phyloP scores from a whole-genome alignment of 2,888 invertebrate genomes.

The Pollenia griseotomentosa region DNA sequence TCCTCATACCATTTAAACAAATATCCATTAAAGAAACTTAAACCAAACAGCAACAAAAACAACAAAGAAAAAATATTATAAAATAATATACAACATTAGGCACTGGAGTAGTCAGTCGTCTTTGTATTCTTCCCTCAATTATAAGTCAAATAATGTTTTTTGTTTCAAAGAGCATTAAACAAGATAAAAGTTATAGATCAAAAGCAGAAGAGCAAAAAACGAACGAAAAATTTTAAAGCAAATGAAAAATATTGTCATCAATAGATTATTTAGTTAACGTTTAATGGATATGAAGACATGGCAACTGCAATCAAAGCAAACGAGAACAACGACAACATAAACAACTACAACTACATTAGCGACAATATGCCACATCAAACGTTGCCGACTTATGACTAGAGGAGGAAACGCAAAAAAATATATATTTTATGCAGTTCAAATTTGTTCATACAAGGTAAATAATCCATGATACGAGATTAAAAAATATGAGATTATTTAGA shows the following conservation, averaged over 20 bases:
- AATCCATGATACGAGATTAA: conserved; percentile 38
- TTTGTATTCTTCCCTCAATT: conserved; percentile 52
- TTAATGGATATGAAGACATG: conserved; percentile 63
- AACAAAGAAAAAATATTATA: conserved; percentile 28
- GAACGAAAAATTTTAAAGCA: conserved; percentile 22
- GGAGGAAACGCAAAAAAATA: conserved; percentile 64
- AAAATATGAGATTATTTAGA: conserved; percentile 20
- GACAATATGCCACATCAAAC: conserved; percentile 70
- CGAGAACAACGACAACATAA: conserved; percentile 41
- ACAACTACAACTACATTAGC: conserved; percentile 65
- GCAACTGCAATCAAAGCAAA: conserved; percentile 63
- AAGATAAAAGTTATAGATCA: conserved; percentile 68
- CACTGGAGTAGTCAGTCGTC: not conserved
- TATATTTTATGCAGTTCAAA: not conserved
- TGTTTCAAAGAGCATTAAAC: conserved; percentile 53
- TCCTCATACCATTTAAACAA: conserved; percentile 51
- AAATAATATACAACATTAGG: conserved; percentile 53
- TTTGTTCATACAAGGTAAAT: conserved; percentile 47
- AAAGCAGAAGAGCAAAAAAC: conserved; percentile 58
- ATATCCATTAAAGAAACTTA: conserved; percentile 61
- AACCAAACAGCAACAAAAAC: conserved; percentile 53
- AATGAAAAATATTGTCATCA: conserved; percentile 71
- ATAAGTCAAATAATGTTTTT: conserved; percentile 56
- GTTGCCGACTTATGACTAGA: conserved; percentile 65
- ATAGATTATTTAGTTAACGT: conserved; percentile 72